Evolutionary conservation across 2,888 invertebrate species (phyloP).

Genomic region (Drosophila mimetica): DNA sequence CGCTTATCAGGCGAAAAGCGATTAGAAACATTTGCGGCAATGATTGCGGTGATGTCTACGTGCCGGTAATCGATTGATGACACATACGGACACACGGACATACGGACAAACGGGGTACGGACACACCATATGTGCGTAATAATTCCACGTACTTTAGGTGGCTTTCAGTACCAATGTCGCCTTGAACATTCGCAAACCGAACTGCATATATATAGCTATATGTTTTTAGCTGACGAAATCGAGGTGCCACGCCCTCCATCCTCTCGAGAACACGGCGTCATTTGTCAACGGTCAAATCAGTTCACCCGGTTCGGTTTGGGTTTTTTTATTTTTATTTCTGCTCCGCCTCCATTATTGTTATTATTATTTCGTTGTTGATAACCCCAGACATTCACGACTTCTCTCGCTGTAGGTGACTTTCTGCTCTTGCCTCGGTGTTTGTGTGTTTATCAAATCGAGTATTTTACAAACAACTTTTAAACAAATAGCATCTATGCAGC

Average conservation of each 20-base stretch:
- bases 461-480: constrained; percentile 44
- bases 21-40: constrained; percentile 43
- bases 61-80: constrained; percentile 43
- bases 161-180: constrained; percentile 34
- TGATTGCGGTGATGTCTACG: constrained; percentile 40
- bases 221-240: constrained; percentile 40
- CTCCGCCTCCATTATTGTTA: constrained; percentile 51
- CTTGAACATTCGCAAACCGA: constrained; percentile 7
- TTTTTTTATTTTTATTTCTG: constrained; percentile 21
- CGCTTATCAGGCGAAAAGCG: constrained; percentile 38
- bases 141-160: constrained; percentile 56
- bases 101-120: constrained; percentile 17
- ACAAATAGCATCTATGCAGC: constrained; percentile 45
- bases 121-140: constrained; percentile 34
- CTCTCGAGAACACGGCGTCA: constrained; percentile 31
- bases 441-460: constrained; percentile 45
- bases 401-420: constrained; percentile 44
- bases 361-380: constrained; percentile 65
- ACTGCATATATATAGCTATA: constrained; percentile 4
- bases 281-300: constrained; percentile 64
- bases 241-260: constrained; percentile 3
- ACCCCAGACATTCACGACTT: constrained; percentile 49
- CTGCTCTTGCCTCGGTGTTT: constrained; percentile 3
- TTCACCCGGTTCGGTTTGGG: constrained; percentile 33
- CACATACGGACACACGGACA: constrained; percentile 32